Evolutionary conservation across 2,113 vertebrate genomes (phyloP), one percentile per base, ranked within the genome.

Genomic region (Callocephalon fimbriatum): DNA sequence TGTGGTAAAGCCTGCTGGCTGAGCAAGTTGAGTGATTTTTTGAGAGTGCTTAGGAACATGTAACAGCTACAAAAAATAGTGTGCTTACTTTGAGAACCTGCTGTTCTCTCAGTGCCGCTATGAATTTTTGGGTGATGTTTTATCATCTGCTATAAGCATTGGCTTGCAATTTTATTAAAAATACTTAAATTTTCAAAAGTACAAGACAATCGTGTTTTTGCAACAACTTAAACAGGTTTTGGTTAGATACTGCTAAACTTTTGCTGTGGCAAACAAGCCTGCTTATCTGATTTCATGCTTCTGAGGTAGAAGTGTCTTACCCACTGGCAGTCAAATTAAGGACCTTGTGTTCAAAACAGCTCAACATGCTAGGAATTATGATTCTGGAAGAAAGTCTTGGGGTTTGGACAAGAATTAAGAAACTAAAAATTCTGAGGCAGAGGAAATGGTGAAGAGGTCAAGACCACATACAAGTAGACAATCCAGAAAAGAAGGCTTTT

Each of bases 381-480:
- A 63, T 48, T 48, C 26, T 2, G 1, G 16, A 65, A 71, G 7
- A 70, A 73, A 79, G 47, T 70, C 9, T 35, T 53, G 21, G 31
- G 12, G 7, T 20, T 32, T 58, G 51, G 50, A 68, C 13, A 56
- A 80, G 51, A 90, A 54, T 31, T 54, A 59, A 70, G 53, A 83
- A 86, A 51, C 2, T 42, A 38, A 54, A 61, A 65, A 45, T 86
- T 51, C 10, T 83, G 48, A 58, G 18, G 6, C 19, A 72, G 35
- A 74, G 3, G 17, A 7, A 54, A 29, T 50, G 26, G 15, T 2
- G 4, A 68, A n/a, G 7, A 0, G 2, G 2, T 6, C 9, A 73
- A 76, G 27, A 84, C 4, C 6, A n/a, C 3, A 27, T 19, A 35
- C 7, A 47, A 40, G 23, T 16, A 62, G 10, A 42, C 13, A 70